Evolutionary conservation across 2,113 vertebrate species (phyloP), one percentile per base, ranked within the genome.

Genomic region (Podarcis muralis): DNA sequence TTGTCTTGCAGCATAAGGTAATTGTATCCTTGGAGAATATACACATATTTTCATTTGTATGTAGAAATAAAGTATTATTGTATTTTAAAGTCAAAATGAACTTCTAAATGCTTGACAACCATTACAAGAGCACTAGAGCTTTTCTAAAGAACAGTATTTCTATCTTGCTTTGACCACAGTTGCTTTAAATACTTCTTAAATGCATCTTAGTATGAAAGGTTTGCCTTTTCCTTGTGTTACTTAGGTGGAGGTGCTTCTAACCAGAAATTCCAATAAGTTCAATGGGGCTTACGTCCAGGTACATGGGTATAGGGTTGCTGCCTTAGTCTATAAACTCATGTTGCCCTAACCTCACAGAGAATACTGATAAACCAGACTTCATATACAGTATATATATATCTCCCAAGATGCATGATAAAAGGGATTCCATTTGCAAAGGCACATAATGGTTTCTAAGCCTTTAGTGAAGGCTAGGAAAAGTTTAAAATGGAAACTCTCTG

Each of bases 401-500:
- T 4, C 22, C 35, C 62, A 78, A 69, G 22, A 32, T 2, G 68
- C 5, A 53, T 23, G 32, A 79, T 68, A 53, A 77, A 69, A 79
- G 11, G 37, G 30, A 86, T 78, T 78, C 35, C 3, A 53, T 79
- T 80, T 69, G 27, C 65, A 69, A 80, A 80, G n/a, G 25, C 53
- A 27, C 35, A 32, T 79, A 69, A 79, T 27, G 4, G 16, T 57
- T 80, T 87, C 40, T 80, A 69, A 32, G n/a, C 16, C 37, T 32
- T 86, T 76, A 18, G 15, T 37, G 57, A 37, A 76, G 37, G 37
- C 37, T 66, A 43, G 57, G 62, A 62, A 75, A 22, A 27, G 30
- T 81, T 81, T 87, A 72, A 72, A 87, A 59, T 81, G 32, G 25
- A 81, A 87, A 79, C 11, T 65, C 18, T 86, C 43, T 40, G 75